Evolutionary conservation across 2,113 vertebrate genomes (phyloP), one percentile per base, ranked within the genome.

Genomic region (Dicrurus megarhynchus): DNA sequence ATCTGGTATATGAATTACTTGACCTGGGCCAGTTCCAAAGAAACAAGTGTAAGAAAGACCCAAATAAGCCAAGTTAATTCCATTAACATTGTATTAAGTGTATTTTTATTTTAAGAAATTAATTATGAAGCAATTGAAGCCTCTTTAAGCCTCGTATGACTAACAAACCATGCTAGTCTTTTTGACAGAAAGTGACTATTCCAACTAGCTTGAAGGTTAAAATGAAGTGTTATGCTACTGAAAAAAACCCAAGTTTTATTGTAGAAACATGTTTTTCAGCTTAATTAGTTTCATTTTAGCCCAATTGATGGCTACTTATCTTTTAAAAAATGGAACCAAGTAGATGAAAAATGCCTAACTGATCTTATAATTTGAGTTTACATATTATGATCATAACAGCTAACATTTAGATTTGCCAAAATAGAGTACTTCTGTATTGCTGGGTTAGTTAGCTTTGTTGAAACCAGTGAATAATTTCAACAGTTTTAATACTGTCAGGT

Each of bases 51-150:
- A 89, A 89, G 49, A 90, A 93, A 92, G 73, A 44, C 30, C 33
- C 64, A 81, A 70, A 81, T 78, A 84, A 93, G 69, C 44, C 83
- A 55, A 70, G 27, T 11, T 74, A 92, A 81, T 63, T 84, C 56
- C 71, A 70, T 93, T 77, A 94, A 55, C 30, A 59, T 74, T 71
- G 35, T 39, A 78, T 17, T 52, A 81, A 84, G 15, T 86, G 19
- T 46, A 63, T 59, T 95, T 94, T 90, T 73, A 60, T 79, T 93
- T 86, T 83, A 74, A 56, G 13, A 85, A 93, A 88, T 90, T 70
- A 17, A 71, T 88, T 86, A 77, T 26, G n/a, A 67, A 84, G 80
- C 41, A 77, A 86, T 77, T 84, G 70, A 93, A 86, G 39, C 39
- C 39, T 85, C 70, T 87, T 83, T 52, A 92, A 86, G 32, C 52